These are phyloP conservation scores for Rhadinocentrus ornatus DNA, from an alignment of 2,797 vertebrate species.

Conservation along the genomic window DNA sequence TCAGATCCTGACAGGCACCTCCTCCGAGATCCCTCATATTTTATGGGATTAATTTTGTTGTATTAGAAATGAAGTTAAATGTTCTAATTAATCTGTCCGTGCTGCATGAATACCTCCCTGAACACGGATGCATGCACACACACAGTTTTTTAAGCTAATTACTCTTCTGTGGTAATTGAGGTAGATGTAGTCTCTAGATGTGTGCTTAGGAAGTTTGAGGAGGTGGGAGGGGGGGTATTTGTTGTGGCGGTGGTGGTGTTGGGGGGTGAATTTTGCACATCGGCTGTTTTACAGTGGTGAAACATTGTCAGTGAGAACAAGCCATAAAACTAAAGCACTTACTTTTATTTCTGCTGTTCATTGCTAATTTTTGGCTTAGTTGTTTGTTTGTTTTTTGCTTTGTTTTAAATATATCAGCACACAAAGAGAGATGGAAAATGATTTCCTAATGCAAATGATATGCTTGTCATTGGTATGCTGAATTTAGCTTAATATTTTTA, in stretches of 20 bases:
- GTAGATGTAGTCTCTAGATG: conserved; percentile 69
- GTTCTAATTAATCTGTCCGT: conserved; percentile 96
- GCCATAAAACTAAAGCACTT: conserved; percentile 62
- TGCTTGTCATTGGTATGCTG: background rate
- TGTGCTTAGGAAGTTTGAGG: conserved; percentile 61
- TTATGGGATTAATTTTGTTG: conserved; percentile 94
- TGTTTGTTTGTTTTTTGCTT: conserved; percentile 11
- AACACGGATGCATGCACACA: conserved; percentile 59
- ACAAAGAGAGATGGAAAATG: conserved; percentile 8
- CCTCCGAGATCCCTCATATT: conserved; percentile 91
- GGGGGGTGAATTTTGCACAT: conserved; percentile 50
- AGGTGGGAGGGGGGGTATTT: conserved; percentile 38
- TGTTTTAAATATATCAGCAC: background rate
- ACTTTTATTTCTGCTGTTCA: conserved; percentile 59
- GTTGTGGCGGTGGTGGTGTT: conserved; percentile 23
- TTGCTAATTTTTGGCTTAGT: conserved; percentile 35
- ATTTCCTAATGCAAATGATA: background rate
- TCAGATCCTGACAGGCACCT: conserved; percentile 91
- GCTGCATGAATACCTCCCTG: conserved; percentile 83
- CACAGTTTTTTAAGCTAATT: conserved; percentile 86
- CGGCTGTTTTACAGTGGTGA: conserved; percentile 55
- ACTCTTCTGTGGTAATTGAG: conserved; percentile 84
- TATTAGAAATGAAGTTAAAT: conserved; percentile 94
- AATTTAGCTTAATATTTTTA: conserved; percentile 7
- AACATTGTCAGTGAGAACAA: conserved; percentile 58